phyloP scores from a whole-genome alignment of 2,888 invertebrate genomes.

The Drosophila kambysellisi region DNA sequence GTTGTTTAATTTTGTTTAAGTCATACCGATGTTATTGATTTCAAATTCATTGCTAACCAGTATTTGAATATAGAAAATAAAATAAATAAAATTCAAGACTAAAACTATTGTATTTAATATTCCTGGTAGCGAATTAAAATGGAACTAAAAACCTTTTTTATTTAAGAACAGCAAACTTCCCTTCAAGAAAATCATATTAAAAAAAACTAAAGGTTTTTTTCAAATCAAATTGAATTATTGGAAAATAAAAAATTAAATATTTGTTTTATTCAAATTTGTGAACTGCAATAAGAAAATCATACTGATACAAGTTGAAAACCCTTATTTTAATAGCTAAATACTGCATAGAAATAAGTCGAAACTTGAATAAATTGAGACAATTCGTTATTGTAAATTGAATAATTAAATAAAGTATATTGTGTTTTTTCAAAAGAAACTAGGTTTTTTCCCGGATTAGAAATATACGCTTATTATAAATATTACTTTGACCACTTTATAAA shows the following conservation, averaged over 20 bases:
- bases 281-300: no score
- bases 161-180: background rate
- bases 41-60: background rate
- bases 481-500: background rate
- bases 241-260: no score
- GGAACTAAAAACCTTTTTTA: background rate
- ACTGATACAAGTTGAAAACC: background rate
- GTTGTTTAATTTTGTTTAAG: background rate
- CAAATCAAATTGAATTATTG: background rate
- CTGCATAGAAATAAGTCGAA: background rate
- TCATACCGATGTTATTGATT: background rate
- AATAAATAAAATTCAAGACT: background rate
- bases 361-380: background rate
- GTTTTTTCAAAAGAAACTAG: no score
- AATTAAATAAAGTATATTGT: background rate
- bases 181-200: background rate
- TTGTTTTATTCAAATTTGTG: no score
- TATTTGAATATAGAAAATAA: background rate
- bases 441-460: background rate
- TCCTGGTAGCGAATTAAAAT: background rate
- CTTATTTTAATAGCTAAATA: background rate
- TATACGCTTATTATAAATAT: background rate
- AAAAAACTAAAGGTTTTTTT: no score
- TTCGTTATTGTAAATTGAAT: background rate
- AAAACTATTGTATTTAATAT: background rate